phyloP scores from a whole-genome alignment of 2,113 vertebrate genomes.

The Parotia lawesii region DNA sequence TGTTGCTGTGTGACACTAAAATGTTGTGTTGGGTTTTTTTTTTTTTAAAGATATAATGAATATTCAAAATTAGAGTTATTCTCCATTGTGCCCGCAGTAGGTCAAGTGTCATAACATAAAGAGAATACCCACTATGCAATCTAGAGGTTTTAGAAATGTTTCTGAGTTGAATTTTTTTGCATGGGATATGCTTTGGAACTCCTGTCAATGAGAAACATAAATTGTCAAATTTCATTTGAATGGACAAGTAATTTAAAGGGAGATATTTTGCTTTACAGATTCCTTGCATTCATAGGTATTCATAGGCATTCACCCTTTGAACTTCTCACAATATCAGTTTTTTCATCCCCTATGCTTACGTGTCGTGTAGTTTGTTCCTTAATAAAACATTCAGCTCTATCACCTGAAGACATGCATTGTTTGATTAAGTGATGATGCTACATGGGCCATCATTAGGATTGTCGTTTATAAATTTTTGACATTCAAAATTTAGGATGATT shows the following conservation, averaged over 20 bases:
- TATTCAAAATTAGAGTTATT: constrained; percentile 76
- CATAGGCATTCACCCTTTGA: constrained; percentile 21
- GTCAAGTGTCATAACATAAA: constrained; percentile 67
- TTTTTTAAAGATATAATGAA: constrained; percentile 63
- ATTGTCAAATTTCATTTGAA: constrained; percentile 16
- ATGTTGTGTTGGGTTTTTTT: constrained; percentile 10
- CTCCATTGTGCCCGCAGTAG: constrained; percentile 43
- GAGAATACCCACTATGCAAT: constrained; percentile 60
- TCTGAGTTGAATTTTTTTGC: constrained; percentile 22
- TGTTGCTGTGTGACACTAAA: constrained; percentile 75
- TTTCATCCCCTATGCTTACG: not conserved
- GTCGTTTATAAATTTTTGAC: constrained; percentile 18
- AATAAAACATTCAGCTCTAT: not conserved
- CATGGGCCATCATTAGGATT: not conserved
- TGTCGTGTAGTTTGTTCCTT: not conserved
- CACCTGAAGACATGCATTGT: not conserved
- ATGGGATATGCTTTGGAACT: not conserved
- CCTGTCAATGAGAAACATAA: not conserved
- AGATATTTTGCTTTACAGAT: not conserved
- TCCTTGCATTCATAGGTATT: not conserved
- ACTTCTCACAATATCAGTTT: not conserved
- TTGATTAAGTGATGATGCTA: not conserved
- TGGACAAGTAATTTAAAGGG: not conserved
- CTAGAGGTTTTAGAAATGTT: constrained; percentile 52
- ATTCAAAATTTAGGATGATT: constrained; percentile 18